phyloP scores from a whole-genome alignment of 2,888 invertebrate species.

The Stenodera caucasica region DNA sequence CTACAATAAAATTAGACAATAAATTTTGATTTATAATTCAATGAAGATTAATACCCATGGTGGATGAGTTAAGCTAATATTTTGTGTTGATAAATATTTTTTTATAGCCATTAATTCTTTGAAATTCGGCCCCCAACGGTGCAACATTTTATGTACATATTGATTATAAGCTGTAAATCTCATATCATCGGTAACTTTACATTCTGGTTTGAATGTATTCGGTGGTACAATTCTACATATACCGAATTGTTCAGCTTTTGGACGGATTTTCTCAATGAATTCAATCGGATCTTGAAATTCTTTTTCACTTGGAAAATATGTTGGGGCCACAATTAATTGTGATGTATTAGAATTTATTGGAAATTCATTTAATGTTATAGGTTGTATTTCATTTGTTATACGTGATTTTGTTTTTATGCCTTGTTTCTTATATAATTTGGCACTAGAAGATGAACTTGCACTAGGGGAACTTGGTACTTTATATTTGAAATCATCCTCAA shows the following conservation, averaged over 20 bases:
- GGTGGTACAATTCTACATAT: constrained; percentile 88
- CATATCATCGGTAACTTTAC: constrained; percentile 81
- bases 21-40: not conserved
- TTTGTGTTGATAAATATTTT: constrained; percentile 76
- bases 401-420: constrained; percentile 43
- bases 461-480: constrained; percentile 55
- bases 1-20: constrained; percentile 53
- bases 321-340: constrained; percentile 72
- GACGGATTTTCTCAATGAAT: constrained; percentile 79
- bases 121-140: constrained; percentile 87
- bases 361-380: constrained; percentile 55
- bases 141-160: constrained; percentile 83
- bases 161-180: constrained; percentile 87
- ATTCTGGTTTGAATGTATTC: constrained; percentile 74
- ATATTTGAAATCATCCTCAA: constrained; percentile 49
- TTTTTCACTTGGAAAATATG: constrained; percentile 77
- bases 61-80: constrained; percentile 71
- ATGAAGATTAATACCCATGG: constrained; percentile 66
- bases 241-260: constrained; percentile 77
- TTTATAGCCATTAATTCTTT: constrained; percentile 83
- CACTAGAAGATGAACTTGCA: constrained; percentile 54
- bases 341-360: constrained; percentile 56
- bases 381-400: constrained; percentile 41
- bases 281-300: constrained; percentile 86
- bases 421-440: constrained; percentile 50